phyloP scores from a whole-genome alignment of 2,888 invertebrate genomes.

The Geophilus truncorum region DNA sequence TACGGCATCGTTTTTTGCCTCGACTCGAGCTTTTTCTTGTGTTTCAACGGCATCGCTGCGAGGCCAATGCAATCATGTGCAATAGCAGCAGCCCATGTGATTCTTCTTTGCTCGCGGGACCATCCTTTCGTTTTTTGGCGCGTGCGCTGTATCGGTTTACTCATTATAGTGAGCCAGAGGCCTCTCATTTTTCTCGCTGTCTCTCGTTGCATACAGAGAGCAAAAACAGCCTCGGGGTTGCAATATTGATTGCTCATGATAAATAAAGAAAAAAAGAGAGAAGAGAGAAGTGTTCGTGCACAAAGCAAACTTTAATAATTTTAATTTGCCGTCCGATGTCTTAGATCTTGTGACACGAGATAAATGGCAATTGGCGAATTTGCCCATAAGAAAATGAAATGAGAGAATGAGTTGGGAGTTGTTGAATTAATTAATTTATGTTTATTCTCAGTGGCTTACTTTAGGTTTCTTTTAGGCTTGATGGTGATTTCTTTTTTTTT shows the following conservation, averaged over 20 bases:
- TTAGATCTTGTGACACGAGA: not conserved
- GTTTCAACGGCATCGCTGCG: not conserved
- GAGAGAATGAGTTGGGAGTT: not conserved
- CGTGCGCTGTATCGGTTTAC: slow-evolving; percentile 32
- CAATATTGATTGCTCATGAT: slow-evolving; percentile 23
- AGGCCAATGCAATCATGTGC: slow-evolving; percentile 22
- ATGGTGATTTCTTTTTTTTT: too few species aligned
- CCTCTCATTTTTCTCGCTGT: slow-evolving; percentile 28
- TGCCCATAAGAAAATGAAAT: not conserved
- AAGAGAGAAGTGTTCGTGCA: not conserved
- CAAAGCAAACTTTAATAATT: slow-evolving; percentile 23
- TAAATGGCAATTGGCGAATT: not conserved
- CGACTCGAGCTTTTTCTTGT: not conserved
- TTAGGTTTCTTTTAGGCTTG: too few species aligned
- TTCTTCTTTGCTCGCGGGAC: slow-evolving; percentile 8
- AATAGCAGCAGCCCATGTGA: slow-evolving; percentile 11
- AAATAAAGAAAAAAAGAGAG: not conserved
- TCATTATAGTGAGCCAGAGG: slow-evolving; percentile 20
- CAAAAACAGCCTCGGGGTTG: not conserved
- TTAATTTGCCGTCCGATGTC: not conserved
- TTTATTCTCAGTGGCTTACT: too few species aligned
- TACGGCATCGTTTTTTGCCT: not conserved
- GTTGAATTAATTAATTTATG: not conserved
- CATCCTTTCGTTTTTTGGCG: not conserved
- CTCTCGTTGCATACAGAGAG: slow-evolving; percentile 28